Evolutionary conservation across 1,140 invertebrate genomes (phyloP), one percentile per base, ranked within the genome.

Genomic region (Pogonomyrmex californicus): DNA sequence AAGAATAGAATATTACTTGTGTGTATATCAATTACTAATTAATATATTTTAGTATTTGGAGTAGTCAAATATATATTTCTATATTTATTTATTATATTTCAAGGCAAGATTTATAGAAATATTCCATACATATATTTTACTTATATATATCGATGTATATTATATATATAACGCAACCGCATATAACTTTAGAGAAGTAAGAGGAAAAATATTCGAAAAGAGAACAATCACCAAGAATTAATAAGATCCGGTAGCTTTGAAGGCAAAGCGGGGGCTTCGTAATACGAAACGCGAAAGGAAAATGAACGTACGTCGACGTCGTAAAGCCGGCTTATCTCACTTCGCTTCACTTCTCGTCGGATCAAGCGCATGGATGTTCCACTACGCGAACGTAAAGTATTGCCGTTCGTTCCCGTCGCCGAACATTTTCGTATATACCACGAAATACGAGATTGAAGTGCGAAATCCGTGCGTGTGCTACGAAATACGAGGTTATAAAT

Each of bases 311-410:
- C n/a, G 47, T 70, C 36, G n/a, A 60, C 12, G 12, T 56, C 36
- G 47, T 41, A 41, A 79, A 79, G 65, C 47, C 77, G 77, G 23
- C 63, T 81, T 54, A 65, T 17, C n/a, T 78, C 30, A 65, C 44
- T 62, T 63, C 30, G n/a, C 36, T 41, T 60, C 38, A 38, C 73
- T 41, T 76, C 54, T 10, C 23, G 63, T 56, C 63, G 36, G 77
- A 33, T 56, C 47, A 81, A 30, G 9, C 77, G 47, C 36, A 4
- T 33, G 63, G 36, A 70, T 68, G 36, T 68, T 70, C 77, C 38
- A 81, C 77, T 81, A 56, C 62, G 36, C 33, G 17, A 38, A 51
- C 51, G 44, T 54, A 81, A 81, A 70, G 36, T n/a, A 54, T 36
- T 47, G 41, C 12, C 36, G 6, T 30, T 56, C 56, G 23, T 33